Percentiles rank a stretch among this genome's conserved stretches.
Evolutionary conservation across 2,888 invertebrate species (phyloP).

Genomic region (Acrobasis repandana): DNA sequence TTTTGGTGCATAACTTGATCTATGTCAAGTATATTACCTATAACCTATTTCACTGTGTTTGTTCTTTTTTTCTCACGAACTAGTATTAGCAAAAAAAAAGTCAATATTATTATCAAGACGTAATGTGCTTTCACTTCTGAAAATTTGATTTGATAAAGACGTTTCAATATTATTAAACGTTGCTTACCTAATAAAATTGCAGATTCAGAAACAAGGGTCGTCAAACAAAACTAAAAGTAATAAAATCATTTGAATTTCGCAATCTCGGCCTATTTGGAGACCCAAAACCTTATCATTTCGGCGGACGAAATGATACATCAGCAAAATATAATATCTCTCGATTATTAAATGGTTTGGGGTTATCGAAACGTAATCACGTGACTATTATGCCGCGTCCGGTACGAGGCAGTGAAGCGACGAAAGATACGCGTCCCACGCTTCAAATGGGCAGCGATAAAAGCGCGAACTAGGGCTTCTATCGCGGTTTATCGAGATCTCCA

Average conservation of each 20-base stretch:
- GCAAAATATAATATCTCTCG: constrained; percentile 16
- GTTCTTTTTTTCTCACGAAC: too few relatives aligned
- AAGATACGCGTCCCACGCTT: constrained; percentile 43
- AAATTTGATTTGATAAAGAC: too few relatives aligned
- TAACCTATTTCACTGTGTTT: too few relatives aligned
- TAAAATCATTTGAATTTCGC: constrained; percentile 6
- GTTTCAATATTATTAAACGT: neutral
- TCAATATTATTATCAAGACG: too few relatives aligned
- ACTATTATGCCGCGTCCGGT: constrained; percentile 38
- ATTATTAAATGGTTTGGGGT: constrained; percentile 33
- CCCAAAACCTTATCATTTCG: constrained; percentile 7
- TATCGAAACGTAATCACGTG: constrained; percentile 36
- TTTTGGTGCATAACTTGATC: too few relatives aligned
- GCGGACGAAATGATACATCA: constrained; percentile 14
- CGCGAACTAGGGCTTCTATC: constrained; percentile 52
- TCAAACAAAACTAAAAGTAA: constrained; percentile 11
- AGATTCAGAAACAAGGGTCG: neutral
- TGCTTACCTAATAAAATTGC: neutral
- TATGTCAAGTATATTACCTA: too few relatives aligned
- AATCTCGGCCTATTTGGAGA: constrained; percentile 2
- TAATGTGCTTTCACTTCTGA: too few relatives aligned
- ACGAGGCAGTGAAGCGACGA: constrained; percentile 44
- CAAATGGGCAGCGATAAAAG: constrained; percentile 71
- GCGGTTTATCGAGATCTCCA: too few relatives aligned
- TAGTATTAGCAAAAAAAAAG: too few relatives aligned